phyloP scores from a whole-genome alignment of 2,888 invertebrate genomes.

The Timema cristinae region DNA sequence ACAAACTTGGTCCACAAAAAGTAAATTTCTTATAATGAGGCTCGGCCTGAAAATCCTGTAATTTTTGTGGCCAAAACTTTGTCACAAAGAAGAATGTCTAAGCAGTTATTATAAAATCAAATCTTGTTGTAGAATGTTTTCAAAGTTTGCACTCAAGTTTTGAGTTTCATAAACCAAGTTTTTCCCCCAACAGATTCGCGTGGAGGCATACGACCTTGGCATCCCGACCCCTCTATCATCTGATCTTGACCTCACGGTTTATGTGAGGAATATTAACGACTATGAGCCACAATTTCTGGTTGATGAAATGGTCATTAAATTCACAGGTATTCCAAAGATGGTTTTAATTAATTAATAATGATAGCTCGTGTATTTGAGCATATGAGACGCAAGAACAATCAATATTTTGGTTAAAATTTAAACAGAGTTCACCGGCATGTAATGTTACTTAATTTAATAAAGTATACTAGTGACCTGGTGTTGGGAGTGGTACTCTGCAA shows the following conservation, averaged over 20 bases:
- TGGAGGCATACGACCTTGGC: slow-evolving; percentile 88
- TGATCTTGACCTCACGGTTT: slow-evolving; percentile 81
- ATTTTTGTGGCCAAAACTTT: too few relatives aligned
- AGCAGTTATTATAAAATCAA: too few relatives aligned
- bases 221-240: slow-evolving; percentile 81
- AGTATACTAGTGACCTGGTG: not conserved
- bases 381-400: not conserved
- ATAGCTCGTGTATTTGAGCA: not conserved
- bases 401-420: not conserved
- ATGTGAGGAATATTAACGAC: slow-evolving; percentile 84
- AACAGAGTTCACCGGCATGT: not conserved
- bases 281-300: slow-evolving; percentile 82
- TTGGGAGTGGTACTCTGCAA: too few relatives aligned
- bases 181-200: slow-evolving; percentile 61
- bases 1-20: too few relatives aligned
- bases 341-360: not conserved
- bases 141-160: too few relatives aligned
- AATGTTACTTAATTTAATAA: not conserved
- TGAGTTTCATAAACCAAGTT: not conserved
- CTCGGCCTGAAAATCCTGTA: too few relatives aligned
- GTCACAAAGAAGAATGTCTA: too few relatives aligned
- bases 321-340: slow-evolving; percentile 53
- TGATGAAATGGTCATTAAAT: slow-evolving; percentile 65
- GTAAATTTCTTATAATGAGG: too few relatives aligned
- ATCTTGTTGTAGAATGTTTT: too few relatives aligned